These are phyloP conservation scores for Teinopalpus imperialis DNA, from an alignment of 2,888 invertebrate species.

Conservation along the genomic window DNA sequence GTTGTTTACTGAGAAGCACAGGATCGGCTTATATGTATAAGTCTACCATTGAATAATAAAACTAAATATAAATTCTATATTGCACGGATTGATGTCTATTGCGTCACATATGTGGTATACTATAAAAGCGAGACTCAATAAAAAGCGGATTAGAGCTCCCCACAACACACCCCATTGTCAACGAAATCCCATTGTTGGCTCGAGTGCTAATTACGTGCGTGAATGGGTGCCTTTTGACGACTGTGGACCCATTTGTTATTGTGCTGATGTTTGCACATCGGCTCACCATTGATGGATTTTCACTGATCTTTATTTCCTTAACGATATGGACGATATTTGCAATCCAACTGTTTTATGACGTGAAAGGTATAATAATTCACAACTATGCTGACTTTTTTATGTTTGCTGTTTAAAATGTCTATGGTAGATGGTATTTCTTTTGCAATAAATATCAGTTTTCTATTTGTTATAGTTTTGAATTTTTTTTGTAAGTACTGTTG, in stretches of 20 bases:
- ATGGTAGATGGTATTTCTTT: not conserved
- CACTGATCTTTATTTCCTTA: not conserved
- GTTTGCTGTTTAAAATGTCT: not conserved
- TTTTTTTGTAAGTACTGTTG: not conserved
- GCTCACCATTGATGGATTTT: not conserved
- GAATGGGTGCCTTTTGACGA: constrained; percentile 56
- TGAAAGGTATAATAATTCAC: not conserved
- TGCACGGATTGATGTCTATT: not conserved
- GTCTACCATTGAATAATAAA: too few species aligned
- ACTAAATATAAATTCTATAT: not conserved
- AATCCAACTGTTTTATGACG: not conserved
- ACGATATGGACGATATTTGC: not conserved
- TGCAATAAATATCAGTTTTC: not conserved
- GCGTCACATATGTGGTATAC: constrained; percentile 2
- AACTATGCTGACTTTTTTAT: not conserved
- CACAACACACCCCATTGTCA: constrained; percentile 52
- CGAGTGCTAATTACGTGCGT: constrained; percentile 63
- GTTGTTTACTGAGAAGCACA: too few species aligned
- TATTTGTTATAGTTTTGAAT: not conserved
- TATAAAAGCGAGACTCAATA: constrained; percentile 29
- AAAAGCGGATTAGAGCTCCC: constrained; percentile 51
- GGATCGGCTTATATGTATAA: too few species aligned
- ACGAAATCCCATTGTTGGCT: constrained; percentile 53
- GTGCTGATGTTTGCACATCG: not conserved
- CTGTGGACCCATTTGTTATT: constrained; percentile 24